Evolutionary conservation across 2,113 vertebrate genomes (phyloP).

Genomic region (Nothobranchius furzeri): DNA sequence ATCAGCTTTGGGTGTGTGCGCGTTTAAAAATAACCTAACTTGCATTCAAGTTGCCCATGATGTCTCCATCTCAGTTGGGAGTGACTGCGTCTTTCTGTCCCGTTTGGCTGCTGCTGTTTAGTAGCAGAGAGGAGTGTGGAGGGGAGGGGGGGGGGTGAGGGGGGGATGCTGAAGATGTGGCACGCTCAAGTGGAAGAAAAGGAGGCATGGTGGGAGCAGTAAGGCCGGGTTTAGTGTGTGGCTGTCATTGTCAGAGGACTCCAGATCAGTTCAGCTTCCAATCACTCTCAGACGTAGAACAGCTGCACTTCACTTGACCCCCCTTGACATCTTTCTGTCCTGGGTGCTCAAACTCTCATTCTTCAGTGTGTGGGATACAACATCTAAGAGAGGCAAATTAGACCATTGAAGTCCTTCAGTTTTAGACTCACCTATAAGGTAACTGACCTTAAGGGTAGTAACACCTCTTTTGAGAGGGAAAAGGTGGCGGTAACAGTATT

Average conservation of each 20-base stretch:
- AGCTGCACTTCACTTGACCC: constrained; percentile 44
- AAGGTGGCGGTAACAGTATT: too few species aligned
- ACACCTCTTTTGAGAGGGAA: too few species aligned
- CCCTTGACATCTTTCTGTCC: constrained; percentile 4
- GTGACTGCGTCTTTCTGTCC: constrained; percentile 50
- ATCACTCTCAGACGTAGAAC: constrained; percentile 55
- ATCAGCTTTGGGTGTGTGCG: too few species aligned
- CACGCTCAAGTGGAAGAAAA: constrained; percentile 73
- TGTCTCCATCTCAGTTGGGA: constrained; percentile 27
- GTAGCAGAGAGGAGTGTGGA: constrained; percentile 39
- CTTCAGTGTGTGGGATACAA: constrained; percentile 3
- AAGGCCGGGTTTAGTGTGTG: constrained; percentile 46
- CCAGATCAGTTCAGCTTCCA: constrained; percentile 18
- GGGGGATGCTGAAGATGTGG: constrained; percentile 36
- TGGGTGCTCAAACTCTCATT: constrained; percentile 14
- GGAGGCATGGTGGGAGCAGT: constrained; percentile 68
- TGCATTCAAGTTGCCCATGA: not conserved
- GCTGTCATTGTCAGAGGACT: constrained; percentile 50
- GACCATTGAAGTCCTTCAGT: not conserved
- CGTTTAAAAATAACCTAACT: not conserved
- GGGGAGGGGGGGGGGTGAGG: constrained; percentile 16
- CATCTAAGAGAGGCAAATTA: constrained; percentile 6
- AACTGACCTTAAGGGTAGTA: not conserved
- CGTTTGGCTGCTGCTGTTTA: constrained; percentile 35
- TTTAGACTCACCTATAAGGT: constrained; percentile 16